phyloP scores from a whole-genome alignment of 2,113 vertebrate genomes.

The Uropsilus gracilis region DNA sequence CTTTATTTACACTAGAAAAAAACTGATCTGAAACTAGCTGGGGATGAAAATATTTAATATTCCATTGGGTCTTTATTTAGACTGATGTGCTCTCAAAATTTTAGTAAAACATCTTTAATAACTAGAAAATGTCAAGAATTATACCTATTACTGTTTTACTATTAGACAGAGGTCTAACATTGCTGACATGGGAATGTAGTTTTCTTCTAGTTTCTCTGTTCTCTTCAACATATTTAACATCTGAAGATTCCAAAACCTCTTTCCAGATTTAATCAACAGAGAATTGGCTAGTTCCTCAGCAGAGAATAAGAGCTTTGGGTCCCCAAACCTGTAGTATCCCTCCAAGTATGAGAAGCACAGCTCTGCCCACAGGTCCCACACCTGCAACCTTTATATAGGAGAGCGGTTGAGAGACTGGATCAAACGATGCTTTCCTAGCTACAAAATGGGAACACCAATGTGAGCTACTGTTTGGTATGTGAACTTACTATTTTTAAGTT shows the following conservation, averaged over 20 bases:
- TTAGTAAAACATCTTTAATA: background rate
- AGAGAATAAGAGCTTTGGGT: background rate
- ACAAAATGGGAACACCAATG: background rate
- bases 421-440: background rate
- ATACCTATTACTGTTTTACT: background rate
- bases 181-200: background rate
- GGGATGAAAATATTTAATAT: background rate
- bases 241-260: background rate
- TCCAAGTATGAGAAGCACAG: background rate
- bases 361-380: background rate
- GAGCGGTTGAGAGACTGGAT: background rate
- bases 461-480: background rate
- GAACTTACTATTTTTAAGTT: background rate
- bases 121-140: background rate
- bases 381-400: background rate
- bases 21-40: background rate
- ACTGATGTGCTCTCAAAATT: background rate
- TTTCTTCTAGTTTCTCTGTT: constrained; percentile 8
- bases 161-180: background rate
- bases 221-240: background rate
- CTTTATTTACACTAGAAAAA: background rate
- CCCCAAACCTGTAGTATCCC: background rate
- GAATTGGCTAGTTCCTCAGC: background rate
- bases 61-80: background rate
- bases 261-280: background rate